These are phyloP conservation scores for Leptopilina myrica DNA, from an alignment of 2,888 invertebrate genomes.

Conservation along the genomic window DNA sequence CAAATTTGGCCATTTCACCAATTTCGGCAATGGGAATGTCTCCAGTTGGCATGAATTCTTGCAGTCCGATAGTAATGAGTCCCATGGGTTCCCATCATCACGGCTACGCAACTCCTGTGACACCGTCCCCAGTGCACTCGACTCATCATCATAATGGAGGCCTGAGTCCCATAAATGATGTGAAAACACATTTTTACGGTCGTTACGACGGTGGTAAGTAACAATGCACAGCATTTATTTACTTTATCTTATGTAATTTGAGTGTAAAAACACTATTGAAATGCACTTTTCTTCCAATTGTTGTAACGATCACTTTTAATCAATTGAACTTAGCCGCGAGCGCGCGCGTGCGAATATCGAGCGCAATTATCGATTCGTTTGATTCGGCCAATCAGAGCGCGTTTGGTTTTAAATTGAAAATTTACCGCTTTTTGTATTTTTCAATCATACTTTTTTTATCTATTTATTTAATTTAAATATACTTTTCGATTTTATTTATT, in stretches of 20 bases:
- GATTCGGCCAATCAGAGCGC: not conserved
- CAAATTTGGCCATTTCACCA: slow-evolving; percentile 72
- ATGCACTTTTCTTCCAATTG: not conserved
- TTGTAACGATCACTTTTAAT: not conserved
- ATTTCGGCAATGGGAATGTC: slow-evolving; percentile 72
- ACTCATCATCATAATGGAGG: slow-evolving; percentile 68
- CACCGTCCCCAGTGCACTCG: slow-evolving; percentile 72
- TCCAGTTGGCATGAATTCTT: slow-evolving; percentile 65
- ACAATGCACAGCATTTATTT: not conserved
- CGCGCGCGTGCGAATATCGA: not conserved
- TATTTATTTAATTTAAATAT: too few species aligned
- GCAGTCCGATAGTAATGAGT: slow-evolving; percentile 72
- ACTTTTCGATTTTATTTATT: too few species aligned
- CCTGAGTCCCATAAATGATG: slow-evolving; percentile 72
- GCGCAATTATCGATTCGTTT: not conserved
- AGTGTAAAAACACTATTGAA: too few species aligned
- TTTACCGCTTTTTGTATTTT: not conserved
- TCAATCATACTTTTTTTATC: too few species aligned
- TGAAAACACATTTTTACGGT: slow-evolving; percentile 71
- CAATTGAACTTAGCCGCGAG: not conserved
- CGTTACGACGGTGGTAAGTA: slow-evolving; percentile 70
- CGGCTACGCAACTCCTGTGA: slow-evolving; percentile 71
- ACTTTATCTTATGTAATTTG: too few species aligned
- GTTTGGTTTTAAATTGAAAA: not conserved
- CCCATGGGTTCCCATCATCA: slow-evolving; percentile 73